Base-by-base conservation (phyloP, 1,140 invertebrate species). In the Whitmania pigra region DNA sequence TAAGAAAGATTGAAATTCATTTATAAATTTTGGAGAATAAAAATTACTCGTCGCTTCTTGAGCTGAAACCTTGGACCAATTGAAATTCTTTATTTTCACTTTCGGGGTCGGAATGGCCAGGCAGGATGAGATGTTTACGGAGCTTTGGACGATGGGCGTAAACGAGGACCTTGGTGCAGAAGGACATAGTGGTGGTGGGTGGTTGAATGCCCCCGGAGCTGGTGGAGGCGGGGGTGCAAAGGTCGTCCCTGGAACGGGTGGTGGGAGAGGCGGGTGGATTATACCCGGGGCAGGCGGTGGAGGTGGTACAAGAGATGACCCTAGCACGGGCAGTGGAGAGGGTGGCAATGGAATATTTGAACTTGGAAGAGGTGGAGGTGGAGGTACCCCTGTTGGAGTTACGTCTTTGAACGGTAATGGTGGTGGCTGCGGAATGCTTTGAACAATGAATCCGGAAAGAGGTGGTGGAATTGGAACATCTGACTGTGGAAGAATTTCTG, bases 91-190 rank as follows among this genome's bases (percentile, higher is more conserved):
- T 78, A 81, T 80, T 72, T 80, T 81, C 36, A 77, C 75, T 70
- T 78, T 79, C n/a, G 80, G 80, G 55, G 71, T 77, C 3, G 80
- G 79, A 22, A 76, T 77, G 25, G 72, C 66, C n/a, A 78, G 75
- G 72, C 53, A 67, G 57, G 49, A 55, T 20, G 71, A 31, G n/a
- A 60, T 78, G 78, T 73, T 71, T 9, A 72, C 57, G 20, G 71
- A 40, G 25, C 22, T 54, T 49, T 71, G 73, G 68, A 75, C 74
- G 57, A 71, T 53, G 49, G 72, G 20, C 25, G 71, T 55, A 53
- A 25, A n/a, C 73, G 76, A 31, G 81, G 80, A 49, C n/a, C 83
- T 83, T 71, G 79, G 83, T 17, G 82, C 82, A n/a, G 84, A 82
- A 0, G 63, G 22, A 18, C 54, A 49, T 53, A n/a, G 4, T 69